Evolutionary conservation across 2,113 vertebrate species (phyloP), one percentile per base, ranked within the genome.

Genomic region (Lasiurus borealis): DNA sequence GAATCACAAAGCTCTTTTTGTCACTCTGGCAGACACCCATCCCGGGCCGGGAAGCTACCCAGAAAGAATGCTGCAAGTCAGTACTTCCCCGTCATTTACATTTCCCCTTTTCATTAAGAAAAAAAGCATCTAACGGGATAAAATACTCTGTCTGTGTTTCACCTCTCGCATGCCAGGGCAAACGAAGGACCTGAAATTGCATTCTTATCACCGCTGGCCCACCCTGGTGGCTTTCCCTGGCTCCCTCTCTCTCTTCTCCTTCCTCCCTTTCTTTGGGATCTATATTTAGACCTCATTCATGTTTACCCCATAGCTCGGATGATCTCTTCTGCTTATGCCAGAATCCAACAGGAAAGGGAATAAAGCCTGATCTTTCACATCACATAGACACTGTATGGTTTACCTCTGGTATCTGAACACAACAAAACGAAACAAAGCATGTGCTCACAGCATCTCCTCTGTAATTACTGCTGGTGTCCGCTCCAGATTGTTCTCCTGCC

Each of bases 381-480:
- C 77, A 88, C 7, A 2, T 90, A 96, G 97, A 96, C 90, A 88
- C 88, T 97, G 96, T 90, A 94, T 95, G 94, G 83, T 96, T 97
- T 96, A 77, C 78, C 91, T 94, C 92, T 94, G 86, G 71, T 95
- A 85, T 97, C 94, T 95, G 93, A 90, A 90, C 73, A 97, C 85
- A 96, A 85, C 72, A 84, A 78, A 96, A 77, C 69, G 88, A 96
- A 96, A 85, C 91, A 94, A 91, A 93, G 31, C 36, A 29, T 19
- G 78, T 92, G 25, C 82, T 95, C 83, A 69, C 81, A 90, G 82
- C 54, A 50, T 93, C 83, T 97, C 76, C 64, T 71, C 62, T 8
- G 92, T 95, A 92, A 93, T 97, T 86, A 88, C 23, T 29, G 72
- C 76, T 85, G 34, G 66, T 95, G 88, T 82, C 95, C 78, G 59